Evolutionary conservation across 2,888 invertebrate species (phyloP), one percentile per base, ranked within the genome.

Genomic region (Drosophila subsilvestris): DNA sequence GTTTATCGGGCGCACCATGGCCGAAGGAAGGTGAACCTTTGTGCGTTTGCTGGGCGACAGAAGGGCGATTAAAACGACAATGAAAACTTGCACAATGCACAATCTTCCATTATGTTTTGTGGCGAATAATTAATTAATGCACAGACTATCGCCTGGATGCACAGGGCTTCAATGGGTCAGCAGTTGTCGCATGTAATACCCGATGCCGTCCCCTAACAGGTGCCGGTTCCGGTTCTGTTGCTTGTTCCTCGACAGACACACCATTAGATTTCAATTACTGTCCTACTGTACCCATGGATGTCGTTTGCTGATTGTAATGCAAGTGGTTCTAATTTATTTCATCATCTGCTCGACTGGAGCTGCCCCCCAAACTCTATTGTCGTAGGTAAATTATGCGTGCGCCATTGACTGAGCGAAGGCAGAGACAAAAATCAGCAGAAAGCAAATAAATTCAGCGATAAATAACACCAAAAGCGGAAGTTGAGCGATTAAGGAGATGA

Each of bases 1-100:
- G 72, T 84, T 80, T 84, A 84, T 84, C 81, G 74, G 80, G 63
- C 67, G 63, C 67, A 75, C 53, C 53, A 37, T 71, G 66, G 66
- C 61, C 62, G 66, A 53, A 67, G 70, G 51, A 63, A 70, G 76
- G 72, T 66, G 22, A 61, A 66, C 72, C 72, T 73, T 71, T 68
- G 65, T 65, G 43, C 63, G 22, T 57, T 43, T 57, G 32, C 69
- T 51, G 53, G 42, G 56, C n/a, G 76, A 79, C 68, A 74, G 68
- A 49, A 60, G 62, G 29, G 18, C 29, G 54, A 74, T 71, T 75
- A 77, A 79, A 72, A 55, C 12, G 45, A 60, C 74, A 56, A 66
- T 45, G 51, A 50, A 61, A 63, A 62, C 45, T 43, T 25, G 32
- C 45, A 56, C 56, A 55, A 63, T 55, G 69, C 45, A 8, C 42